Evolutionary conservation across 2,113 vertebrate genomes (phyloP).

Genomic region (Tapirus terrestris): DNA sequence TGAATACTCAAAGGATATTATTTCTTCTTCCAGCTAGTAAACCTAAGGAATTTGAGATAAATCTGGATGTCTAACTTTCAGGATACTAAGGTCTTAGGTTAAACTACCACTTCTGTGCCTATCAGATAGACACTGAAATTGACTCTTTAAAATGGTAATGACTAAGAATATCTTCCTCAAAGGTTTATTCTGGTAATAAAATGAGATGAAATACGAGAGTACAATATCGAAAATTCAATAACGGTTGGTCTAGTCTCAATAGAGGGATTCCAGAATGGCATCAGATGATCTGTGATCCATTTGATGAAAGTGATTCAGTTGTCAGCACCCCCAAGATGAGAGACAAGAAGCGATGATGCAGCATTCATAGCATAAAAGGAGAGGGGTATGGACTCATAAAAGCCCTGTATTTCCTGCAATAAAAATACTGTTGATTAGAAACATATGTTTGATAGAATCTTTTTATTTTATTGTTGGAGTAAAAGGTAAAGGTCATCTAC

Average conservation of each 20-base stretch:
- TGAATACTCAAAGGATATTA: background rate
- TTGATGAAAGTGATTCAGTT: background rate
- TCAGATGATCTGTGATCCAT: background rate
- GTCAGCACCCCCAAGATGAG: background rate
- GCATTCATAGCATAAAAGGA: background rate
- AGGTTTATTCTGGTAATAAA: constrained; percentile 1
- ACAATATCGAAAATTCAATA: background rate
- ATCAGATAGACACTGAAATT: background rate
- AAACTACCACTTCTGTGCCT: background rate
- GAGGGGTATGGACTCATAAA: background rate
- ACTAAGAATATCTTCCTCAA: background rate
- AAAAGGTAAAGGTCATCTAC: background rate
- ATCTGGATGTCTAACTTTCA: background rate
- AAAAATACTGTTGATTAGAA: constrained; percentile 30
- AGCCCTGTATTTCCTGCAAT: background rate
- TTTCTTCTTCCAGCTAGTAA: background rate
- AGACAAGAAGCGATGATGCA: background rate
- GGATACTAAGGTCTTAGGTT: background rate
- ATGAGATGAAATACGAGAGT: constrained; percentile 1
- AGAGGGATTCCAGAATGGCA: background rate
- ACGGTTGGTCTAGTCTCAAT: background rate
- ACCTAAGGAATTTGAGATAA: background rate
- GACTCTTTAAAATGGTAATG: background rate
- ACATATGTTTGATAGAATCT: background rate
- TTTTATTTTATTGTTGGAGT: constrained; percentile 18